Conservation (phyloP, 2,797 vertebrate genomes). For the Lithobates pipiens region DNA sequence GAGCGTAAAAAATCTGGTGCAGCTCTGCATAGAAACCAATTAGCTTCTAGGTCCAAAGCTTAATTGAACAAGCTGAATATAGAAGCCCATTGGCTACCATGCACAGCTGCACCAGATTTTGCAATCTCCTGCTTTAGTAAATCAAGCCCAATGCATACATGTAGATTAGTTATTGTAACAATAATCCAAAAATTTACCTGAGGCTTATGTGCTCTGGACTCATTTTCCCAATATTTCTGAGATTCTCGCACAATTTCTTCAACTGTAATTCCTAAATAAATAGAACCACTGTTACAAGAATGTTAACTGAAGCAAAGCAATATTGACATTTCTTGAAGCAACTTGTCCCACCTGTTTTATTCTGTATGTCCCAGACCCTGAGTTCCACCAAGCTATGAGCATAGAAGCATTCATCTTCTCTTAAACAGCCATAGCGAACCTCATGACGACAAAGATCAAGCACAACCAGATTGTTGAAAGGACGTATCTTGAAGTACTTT, state of each 20-base stretch:
- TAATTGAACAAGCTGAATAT: too few species aligned
- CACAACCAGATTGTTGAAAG: slow-evolving; percentile 80
- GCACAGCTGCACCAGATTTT: too few species aligned
- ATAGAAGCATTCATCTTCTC: slow-evolving; percentile 94
- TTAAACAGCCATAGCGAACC: slow-evolving; percentile 91
- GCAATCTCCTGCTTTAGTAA: too few species aligned
- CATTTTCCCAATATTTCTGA: slow-evolving; percentile 85
- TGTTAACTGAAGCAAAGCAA: too few species aligned
- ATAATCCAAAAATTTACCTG: slow-evolving; percentile 78
- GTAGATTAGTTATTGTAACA: too few species aligned
- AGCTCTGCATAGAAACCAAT: too few species aligned
- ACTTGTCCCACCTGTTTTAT: slow-evolving; percentile 79
- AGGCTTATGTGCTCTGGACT: slow-evolving; percentile 77
- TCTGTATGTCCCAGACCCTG: slow-evolving; percentile 97
- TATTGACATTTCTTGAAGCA: too few species aligned
- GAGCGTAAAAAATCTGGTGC: too few species aligned
- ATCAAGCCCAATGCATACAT: too few species aligned
- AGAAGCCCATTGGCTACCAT: too few species aligned
- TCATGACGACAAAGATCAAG: slow-evolving; percentile 95
- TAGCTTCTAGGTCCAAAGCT: too few species aligned
- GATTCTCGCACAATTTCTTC: slow-evolving; percentile 92
- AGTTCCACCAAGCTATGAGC: slow-evolving; percentile 96
- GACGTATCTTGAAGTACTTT: slow-evolving; percentile 93
- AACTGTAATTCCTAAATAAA: slow-evolving; percentile 83
- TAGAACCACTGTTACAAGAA: not conserved